A percentile compares a stretch with the other conserved stretches of the same genome.
These are phyloP conservation scores for Ciona savignyi DNA, from an alignment of 23 tunicate species.

Conservation along the genomic window DNA sequence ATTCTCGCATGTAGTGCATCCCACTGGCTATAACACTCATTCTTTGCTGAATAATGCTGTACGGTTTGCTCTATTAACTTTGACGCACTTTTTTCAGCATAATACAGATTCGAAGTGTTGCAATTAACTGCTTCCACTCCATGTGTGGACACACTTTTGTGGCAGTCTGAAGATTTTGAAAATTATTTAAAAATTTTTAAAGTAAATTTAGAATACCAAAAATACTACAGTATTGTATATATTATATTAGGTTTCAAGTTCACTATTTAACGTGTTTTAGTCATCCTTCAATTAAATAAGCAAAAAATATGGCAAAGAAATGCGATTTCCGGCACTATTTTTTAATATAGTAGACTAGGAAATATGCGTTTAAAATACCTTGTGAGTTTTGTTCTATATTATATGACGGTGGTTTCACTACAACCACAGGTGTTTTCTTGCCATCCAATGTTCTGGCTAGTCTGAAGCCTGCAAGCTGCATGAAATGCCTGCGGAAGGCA, in stretches of 20 bases:
- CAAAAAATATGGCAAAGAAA: background rate
- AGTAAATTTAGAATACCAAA: too few species aligned
- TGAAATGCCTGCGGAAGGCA: constrained; percentile 75
- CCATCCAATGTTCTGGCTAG: constrained; percentile 28
- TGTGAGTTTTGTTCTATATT: background rate
- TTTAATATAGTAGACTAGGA: background rate
- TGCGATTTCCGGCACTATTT: too few species aligned
- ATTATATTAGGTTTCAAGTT: too few species aligned
- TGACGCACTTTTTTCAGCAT: background rate
- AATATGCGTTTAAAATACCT: background rate
- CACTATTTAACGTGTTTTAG: too few species aligned
- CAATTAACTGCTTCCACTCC: background rate
- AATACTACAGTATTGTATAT: too few species aligned
- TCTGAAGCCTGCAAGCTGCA: constrained; percentile 83
- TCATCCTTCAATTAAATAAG: too few species aligned
- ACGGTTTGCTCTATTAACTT: background rate
- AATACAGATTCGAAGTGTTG: background rate
- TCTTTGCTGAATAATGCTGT: background rate
- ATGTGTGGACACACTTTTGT: background rate
- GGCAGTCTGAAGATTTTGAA: background rate
- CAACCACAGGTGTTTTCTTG: background rate
- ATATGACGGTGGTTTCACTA: constrained; percentile 28
- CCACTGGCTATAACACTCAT: background rate
- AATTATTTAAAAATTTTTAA: too few species aligned
- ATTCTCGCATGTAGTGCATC: constrained; percentile 1